Conservation (phyloP, 1,140 invertebrate species). For the Conus betulinus region DNA sequence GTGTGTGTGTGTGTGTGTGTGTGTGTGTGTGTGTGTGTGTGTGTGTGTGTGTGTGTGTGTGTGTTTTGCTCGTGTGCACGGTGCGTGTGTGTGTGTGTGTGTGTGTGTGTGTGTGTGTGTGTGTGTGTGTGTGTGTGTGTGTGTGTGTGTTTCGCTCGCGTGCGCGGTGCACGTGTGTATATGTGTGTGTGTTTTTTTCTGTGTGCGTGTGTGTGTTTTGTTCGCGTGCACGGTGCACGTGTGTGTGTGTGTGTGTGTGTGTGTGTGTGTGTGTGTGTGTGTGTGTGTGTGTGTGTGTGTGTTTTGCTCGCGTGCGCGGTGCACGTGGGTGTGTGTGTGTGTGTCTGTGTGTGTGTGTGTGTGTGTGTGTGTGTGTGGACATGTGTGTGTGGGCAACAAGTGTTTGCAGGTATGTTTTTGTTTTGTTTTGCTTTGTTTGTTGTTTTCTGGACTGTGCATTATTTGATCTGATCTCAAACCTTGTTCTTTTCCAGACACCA, state of each 20-base stretch:
- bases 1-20: conserved; percentile 4
- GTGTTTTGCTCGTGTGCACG: too few species aligned
- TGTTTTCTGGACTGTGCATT: not conserved
- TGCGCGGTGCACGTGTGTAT: not conserved
- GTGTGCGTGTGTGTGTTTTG: not conserved
- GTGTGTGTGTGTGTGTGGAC: not conserved
- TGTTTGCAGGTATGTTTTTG: not conserved
- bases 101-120: not conserved
- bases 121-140: not conserved
- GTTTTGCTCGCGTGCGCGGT: not conserved
- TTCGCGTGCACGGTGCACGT: too few species aligned
- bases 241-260: too few species aligned
- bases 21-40: too few species aligned
- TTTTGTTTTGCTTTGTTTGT: not conserved
- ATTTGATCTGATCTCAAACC: not conserved
- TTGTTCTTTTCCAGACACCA: too few species aligned
- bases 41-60: too few species aligned
- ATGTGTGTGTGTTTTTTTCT: conserved; percentile 19
- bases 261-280: conserved; percentile 4
- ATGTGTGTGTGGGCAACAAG: not conserved
- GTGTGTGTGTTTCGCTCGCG: not conserved
- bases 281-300: conserved; percentile 4
- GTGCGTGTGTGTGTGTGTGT: too few species aligned
- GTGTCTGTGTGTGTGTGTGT: conserved; percentile 8
- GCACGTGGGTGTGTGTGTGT: not conserved